A percentile compares a stretch with the other conserved stretches of the same genome.
Conservation (phyloP, 2,797 vertebrate genomes). For the Pagetopsis macropterus region DNA sequence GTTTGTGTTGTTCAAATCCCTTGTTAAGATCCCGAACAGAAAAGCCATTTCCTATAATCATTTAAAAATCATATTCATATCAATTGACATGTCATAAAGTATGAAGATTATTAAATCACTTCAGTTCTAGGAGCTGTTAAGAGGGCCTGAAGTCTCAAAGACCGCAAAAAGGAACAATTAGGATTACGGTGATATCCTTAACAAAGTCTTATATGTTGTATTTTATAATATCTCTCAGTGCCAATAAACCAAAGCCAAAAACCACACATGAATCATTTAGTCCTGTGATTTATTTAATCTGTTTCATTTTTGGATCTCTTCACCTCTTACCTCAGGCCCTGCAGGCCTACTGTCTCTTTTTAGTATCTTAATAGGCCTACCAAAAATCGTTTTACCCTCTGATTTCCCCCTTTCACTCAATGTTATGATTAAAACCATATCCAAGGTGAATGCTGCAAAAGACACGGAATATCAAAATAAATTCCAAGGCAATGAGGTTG, state of each 20-base stretch:
- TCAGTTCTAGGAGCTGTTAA: neutral
- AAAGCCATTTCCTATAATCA: neutral
- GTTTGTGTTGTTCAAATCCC: neutral
- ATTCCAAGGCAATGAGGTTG: slow-evolving; percentile 47
- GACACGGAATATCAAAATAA: slow-evolving; percentile 17
- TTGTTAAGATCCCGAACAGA: neutral
- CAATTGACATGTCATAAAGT: neutral
- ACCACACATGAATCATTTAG: slow-evolving; percentile 49
- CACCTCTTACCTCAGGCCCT: slow-evolving; percentile 62
- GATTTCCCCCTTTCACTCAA: slow-evolving; percentile 36
- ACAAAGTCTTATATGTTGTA: slow-evolving; percentile 29
- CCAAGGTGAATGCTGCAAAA: slow-evolving; percentile 64
- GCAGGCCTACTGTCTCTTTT: slow-evolving; percentile 69
- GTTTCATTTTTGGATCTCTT: slow-evolving; percentile 61
- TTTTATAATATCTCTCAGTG: slow-evolving; percentile 38
- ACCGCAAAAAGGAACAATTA: slow-evolving; percentile 19
- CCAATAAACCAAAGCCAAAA: slow-evolving; percentile 43
- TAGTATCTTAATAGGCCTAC: slow-evolving; percentile 67
- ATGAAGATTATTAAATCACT: neutral
- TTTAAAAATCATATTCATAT: slow-evolving; percentile 13
- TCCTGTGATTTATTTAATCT: slow-evolving; percentile 62
- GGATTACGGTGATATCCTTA: slow-evolving; percentile 18
- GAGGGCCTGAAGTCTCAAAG: slow-evolving; percentile 1
- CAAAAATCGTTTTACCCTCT: slow-evolving; percentile 35
- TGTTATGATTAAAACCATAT: slow-evolving; percentile 61